Conservation (phyloP, 1,140 invertebrate species). For the Limonius californicus region DNA sequence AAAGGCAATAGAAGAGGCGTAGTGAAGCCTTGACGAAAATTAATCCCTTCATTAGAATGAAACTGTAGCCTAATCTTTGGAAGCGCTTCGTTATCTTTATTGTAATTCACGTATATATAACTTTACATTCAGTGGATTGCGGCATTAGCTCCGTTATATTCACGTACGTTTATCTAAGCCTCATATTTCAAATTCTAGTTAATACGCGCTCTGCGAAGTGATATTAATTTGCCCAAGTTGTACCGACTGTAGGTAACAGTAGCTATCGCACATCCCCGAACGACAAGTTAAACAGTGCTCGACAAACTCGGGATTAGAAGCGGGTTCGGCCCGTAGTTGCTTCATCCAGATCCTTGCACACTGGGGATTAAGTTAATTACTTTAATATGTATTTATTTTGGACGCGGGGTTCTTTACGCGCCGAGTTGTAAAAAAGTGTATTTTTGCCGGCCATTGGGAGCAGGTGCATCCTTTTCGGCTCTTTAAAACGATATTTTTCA, state of each 20-base stretch:
- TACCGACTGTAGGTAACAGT: conserved; percentile 9
- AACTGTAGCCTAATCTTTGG: conserved; percentile 12
- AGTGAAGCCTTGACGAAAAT: conserved; percentile 2
- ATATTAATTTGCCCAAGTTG: conserved; percentile 12
- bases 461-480: background rate
- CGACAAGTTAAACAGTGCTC: conserved; percentile 13
- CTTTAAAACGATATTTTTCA: background rate
- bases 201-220: conserved; percentile 8
- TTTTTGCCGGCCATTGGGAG: background rate
- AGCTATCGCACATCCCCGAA: conserved; percentile 11
- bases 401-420: background rate
- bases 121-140: conserved; percentile 13
- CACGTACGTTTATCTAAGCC: conserved; percentile 7
- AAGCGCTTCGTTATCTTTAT: conserved; percentile 12
- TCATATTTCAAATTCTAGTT: conserved; percentile 14
- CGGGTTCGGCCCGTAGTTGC: background rate
- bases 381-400: conserved; percentile 8
- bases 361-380: conserved; percentile 9
- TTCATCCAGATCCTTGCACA: conserved; percentile 1
- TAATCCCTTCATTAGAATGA: conserved; percentile 14
- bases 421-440: too few relatives aligned
- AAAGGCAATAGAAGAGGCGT: background rate
- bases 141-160: conserved; percentile 10
- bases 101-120: conserved; percentile 11
- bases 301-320: conserved; percentile 11